Conservation (phyloP, 2,888 invertebrate species). For the Micoletzkya japonica region DNA sequence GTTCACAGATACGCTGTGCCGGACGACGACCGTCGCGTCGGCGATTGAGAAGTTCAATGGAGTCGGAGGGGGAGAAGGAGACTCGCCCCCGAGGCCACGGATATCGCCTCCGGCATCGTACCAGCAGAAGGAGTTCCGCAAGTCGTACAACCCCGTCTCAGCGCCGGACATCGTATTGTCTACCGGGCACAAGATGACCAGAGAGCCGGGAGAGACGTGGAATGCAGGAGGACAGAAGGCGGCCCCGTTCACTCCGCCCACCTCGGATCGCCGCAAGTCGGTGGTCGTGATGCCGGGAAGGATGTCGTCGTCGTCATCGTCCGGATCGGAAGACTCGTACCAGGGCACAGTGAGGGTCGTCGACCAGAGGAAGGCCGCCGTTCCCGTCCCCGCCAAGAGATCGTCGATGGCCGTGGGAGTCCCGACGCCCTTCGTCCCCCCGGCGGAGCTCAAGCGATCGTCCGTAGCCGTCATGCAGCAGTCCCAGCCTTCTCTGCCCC, state of each 20-base stretch:
- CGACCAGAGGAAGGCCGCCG: no score
- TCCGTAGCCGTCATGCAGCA: no score
- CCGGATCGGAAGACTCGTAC: background rate
- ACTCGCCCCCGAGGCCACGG: background rate
- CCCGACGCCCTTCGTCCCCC: background rate
- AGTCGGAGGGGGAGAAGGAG: background rate
- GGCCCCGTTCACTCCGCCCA: background rate
- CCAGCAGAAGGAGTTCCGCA: no score
- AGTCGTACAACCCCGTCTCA: no score
- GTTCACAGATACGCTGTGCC: slow-evolving; percentile 21
- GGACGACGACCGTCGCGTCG: slow-evolving; percentile 12
- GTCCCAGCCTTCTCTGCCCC: no score
- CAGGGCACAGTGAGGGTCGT: background rate
- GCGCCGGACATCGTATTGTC: no score
- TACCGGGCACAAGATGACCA: no score
- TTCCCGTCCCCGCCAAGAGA: no score
- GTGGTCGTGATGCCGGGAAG: background rate
- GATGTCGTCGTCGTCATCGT: background rate
- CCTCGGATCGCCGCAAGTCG: background rate
- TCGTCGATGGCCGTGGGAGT: background rate
- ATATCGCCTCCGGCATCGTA: no score
- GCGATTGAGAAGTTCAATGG: slow-evolving; percentile 20
- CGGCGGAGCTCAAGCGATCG: no score
- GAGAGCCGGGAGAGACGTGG: background rate
- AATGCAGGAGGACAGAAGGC: background rate